Conservation (phyloP, 2,113 vertebrate species). For the Neoarius graeffei region DNA sequence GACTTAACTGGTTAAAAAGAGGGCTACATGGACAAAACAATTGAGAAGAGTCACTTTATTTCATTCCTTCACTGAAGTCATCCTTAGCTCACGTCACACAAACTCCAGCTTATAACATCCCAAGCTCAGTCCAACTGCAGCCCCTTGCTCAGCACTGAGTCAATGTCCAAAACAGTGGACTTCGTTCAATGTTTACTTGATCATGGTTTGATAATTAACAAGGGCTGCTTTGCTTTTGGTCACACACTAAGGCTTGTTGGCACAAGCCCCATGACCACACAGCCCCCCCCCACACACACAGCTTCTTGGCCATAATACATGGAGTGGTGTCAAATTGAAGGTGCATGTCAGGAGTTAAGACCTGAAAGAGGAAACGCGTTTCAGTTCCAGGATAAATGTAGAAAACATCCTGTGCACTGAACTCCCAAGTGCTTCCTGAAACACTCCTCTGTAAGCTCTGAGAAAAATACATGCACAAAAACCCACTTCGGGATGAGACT, state of each 20-base stretch:
- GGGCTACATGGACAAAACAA: not conserved
- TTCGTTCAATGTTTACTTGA: not conserved
- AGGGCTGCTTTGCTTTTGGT: not conserved
- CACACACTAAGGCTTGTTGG: not conserved
- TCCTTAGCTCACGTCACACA: not conserved
- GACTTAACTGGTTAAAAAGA: too few species aligned
- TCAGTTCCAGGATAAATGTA: constrained; percentile 57
- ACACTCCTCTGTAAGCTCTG: not conserved
- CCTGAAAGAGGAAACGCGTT: constrained; percentile 61
- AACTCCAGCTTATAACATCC: not conserved
- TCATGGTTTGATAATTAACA: constrained; percentile 9
- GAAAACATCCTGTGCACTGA: constrained; percentile 55
- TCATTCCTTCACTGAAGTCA: not conserved
- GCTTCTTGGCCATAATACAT: not conserved
- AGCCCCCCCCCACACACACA: not conserved
- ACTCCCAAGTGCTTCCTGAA: constrained; percentile 56
- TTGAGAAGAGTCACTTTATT: not conserved
- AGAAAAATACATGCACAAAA: constrained; percentile 24
- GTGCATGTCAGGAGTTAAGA: not conserved
- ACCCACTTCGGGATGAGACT: not conserved
- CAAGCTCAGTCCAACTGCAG: not conserved
- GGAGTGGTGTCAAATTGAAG: not conserved
- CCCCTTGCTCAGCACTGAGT: not conserved
- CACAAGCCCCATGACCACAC: not conserved
- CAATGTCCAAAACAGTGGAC: not conserved